These are phyloP conservation scores for Carpatolechia fugitivella DNA, from an alignment of 2,888 invertebrate species.

Conservation along the genomic window DNA sequence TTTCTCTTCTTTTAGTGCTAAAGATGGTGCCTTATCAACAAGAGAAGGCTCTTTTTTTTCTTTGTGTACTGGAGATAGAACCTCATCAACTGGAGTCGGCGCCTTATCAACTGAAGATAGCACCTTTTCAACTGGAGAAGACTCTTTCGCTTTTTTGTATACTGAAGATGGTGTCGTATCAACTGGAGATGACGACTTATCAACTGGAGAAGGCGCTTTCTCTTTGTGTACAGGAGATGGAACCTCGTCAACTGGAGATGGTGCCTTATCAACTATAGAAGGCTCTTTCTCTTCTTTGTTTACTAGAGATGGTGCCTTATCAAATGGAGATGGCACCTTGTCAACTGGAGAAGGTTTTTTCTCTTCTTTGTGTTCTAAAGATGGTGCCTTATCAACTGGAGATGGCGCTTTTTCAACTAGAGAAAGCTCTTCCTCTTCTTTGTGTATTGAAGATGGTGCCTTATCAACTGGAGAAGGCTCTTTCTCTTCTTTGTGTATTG, in stretches of 20 bases:
- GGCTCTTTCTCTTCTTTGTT: background rate
- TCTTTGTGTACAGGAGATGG: background rate
- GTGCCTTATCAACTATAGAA: background rate
- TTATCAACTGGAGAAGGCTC: too few relatives aligned
- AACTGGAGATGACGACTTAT: background rate
- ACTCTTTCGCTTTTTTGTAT: background rate
- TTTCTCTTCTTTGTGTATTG: too few relatives aligned
- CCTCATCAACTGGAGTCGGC: background rate
- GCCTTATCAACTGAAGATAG: background rate
- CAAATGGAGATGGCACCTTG: background rate
- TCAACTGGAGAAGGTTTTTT: background rate
- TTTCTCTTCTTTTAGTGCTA: background rate
- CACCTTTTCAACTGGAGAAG: slow-evolving; percentile 19
- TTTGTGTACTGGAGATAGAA: background rate
- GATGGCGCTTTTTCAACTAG: too few relatives aligned
- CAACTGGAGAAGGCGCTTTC: background rate
- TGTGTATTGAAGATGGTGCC: too few relatives aligned
- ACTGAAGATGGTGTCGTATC: slow-evolving; percentile 15
- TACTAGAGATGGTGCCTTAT: background rate
- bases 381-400: background rate
- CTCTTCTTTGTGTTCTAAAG: background rate
- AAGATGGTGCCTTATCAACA: background rate
- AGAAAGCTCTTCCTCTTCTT: too few relatives aligned
- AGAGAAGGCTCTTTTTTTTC: background rate
- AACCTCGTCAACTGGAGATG: background rate